phyloP scores from a whole-genome alignment of 2,797 vertebrate genomes.

The Orestias chungarensis region DNA sequence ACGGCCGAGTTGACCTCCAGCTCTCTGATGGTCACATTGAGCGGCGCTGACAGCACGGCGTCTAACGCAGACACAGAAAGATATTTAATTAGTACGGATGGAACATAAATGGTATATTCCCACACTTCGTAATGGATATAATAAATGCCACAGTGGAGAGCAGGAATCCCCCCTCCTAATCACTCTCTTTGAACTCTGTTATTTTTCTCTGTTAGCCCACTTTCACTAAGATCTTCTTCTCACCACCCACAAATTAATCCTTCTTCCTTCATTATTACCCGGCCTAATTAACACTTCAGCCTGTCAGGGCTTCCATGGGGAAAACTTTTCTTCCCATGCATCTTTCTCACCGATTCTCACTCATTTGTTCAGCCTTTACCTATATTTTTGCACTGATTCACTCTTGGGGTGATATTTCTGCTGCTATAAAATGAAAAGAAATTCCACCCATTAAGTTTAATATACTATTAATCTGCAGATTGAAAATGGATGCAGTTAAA shows the following conservation, averaged over 20 bases:
- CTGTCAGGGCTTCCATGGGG: slow-evolving; percentile 24
- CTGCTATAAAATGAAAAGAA: slow-evolving; percentile 17
- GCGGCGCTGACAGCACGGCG: slow-evolving; percentile 90
- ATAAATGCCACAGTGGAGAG: slow-evolving; percentile 11
- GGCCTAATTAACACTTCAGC: slow-evolving; percentile 46
- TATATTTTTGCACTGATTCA: slow-evolving; percentile 32
- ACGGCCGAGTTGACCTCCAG: slow-evolving; percentile 92
- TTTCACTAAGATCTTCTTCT: slow-evolving; percentile 27
- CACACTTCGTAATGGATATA: slow-evolving; percentile 19
- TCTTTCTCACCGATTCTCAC: slow-evolving; percentile 18
- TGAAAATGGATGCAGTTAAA: slow-evolving; percentile 23
- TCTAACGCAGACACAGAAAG: slow-evolving; percentile 75
- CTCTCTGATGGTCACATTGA: slow-evolving; percentile 94
- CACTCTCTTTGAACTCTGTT: slow-evolving; percentile 21
- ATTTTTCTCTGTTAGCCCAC: slow-evolving; percentile 9
- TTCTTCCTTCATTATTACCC: slow-evolving; percentile 45
- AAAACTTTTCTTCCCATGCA: slow-evolving; percentile 8
- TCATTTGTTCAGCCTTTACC: slow-evolving; percentile 10
- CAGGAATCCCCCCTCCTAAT: neutral
- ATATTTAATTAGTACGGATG: slow-evolving; percentile 33
- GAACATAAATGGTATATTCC: slow-evolving; percentile 35
- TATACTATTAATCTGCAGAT: slow-evolving; percentile 20
- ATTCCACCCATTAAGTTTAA: slow-evolving; percentile 14
- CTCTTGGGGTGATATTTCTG: slow-evolving; percentile 31
- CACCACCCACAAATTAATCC: slow-evolving; percentile 34